phyloP scores from a whole-genome alignment of 2,888 invertebrate genomes.

The Mythimna vitellina region DNA sequence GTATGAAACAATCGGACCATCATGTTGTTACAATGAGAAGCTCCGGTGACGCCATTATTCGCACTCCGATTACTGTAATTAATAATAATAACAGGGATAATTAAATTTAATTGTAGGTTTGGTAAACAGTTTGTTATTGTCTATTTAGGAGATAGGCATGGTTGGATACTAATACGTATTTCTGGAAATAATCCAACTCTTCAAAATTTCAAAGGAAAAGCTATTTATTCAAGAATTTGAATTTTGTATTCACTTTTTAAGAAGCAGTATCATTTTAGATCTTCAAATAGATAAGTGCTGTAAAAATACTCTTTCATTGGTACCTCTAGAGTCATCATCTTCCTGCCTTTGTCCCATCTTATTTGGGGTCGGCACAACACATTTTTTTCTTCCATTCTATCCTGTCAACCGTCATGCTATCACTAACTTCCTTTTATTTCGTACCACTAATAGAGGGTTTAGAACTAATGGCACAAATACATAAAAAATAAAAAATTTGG shows the following conservation, averaged over 20 bases:
- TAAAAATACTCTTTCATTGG: too few relatives aligned
- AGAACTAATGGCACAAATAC: too few relatives aligned
- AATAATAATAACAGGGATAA: conserved; percentile 7
- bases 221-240: not conserved
- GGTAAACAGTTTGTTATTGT: not conserved
- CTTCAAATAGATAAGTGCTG: too few relatives aligned
- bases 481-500: too few relatives aligned
- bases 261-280: not conserved
- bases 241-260: not conserved
- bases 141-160: not conserved
- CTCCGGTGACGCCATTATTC: conserved; percentile 14
- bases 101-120: conserved; percentile 15
- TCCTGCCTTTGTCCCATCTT: too few relatives aligned
- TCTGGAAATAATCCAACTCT: not conserved
- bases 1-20: conserved; percentile 23
- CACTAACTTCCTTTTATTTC: too few relatives aligned
- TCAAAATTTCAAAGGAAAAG: not conserved
- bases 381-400: too few relatives aligned
- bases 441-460: too few relatives aligned
- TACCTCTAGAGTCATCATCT: too few relatives aligned
- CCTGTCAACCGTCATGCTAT: too few relatives aligned
- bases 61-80: conserved; percentile 3
- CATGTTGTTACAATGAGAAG: conserved; percentile 8
- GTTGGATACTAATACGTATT: not conserved
- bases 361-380: too few relatives aligned